Evolutionary conservation across 2,888 invertebrate genomes (phyloP).

Genomic region (Ferrisia virgata): DNA sequence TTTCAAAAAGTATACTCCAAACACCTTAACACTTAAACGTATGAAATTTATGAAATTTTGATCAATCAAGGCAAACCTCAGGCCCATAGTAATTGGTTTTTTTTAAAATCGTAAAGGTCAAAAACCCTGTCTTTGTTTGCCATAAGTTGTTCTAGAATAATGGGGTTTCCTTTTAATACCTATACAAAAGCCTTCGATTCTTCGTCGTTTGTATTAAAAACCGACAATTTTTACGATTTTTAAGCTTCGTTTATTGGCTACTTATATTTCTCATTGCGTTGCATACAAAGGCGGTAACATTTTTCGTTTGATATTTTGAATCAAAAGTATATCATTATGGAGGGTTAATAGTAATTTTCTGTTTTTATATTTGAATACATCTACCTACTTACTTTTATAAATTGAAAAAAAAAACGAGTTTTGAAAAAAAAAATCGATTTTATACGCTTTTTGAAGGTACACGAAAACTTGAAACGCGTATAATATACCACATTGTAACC

Average conservation of each 20-base stretch:
- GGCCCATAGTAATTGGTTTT: no score
- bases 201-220: background rate
- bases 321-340: background rate
- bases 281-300: background rate
- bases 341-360: background rate
- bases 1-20: no score
- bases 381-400: background rate
- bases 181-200: no score
- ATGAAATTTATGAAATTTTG: no score
- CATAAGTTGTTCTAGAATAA: no score
- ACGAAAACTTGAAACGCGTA: background rate
- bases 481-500: slow-evolving; percentile 11
- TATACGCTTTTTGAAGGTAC: background rate
- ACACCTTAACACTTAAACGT: no score
- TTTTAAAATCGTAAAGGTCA: no score
- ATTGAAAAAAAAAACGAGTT: background rate
- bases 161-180: no score
- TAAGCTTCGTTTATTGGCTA: background rate
- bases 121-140: no score
- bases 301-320: background rate
- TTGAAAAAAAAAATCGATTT: slow-evolving; percentile 24
- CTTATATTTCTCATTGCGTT: background rate
- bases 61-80: no score
- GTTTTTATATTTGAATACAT: background rate
- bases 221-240: no score